Conservation (phyloP, 2,113 vertebrate species). For the Nycticryphes semicollaris region DNA sequence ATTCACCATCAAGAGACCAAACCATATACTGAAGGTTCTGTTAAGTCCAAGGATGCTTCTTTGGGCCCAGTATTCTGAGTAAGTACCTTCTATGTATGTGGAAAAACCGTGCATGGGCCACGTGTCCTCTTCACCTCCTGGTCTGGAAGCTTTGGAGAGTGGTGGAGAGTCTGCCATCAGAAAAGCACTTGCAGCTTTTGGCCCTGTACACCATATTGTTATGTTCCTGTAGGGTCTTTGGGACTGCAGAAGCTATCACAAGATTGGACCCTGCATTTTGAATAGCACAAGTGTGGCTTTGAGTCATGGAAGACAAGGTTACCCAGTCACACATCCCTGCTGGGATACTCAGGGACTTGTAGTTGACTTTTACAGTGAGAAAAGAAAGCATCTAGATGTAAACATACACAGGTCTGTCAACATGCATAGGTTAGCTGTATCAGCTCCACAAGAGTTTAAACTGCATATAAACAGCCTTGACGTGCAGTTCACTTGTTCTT, state of each 20-base stretch:
- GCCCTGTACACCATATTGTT: neutral
- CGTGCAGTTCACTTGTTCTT: neutral
- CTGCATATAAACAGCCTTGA: neutral
- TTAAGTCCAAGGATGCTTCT: neutral
- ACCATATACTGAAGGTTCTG: neutral
- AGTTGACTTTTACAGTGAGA: neutral
- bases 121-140: neutral
- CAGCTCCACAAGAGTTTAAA: neutral
- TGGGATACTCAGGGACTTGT: neutral
- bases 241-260: neutral
- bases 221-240: neutral
- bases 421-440: neutral
- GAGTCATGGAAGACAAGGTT: neutral
- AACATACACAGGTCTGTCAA: neutral
- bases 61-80: neutral
- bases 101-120: neutral
- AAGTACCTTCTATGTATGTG: neutral
- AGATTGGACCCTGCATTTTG: neutral
- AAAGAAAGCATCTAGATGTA: neutral
- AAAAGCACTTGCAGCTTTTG: neutral
- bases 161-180: neutral
- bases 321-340: neutral
- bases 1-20: neutral
- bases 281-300: neutral
- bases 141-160: neutral